Evolutionary conservation across 2,888 invertebrate genomes (phyloP), one percentile per base, ranked within the genome.

Genomic region (Hydriomena furcata): DNA sequence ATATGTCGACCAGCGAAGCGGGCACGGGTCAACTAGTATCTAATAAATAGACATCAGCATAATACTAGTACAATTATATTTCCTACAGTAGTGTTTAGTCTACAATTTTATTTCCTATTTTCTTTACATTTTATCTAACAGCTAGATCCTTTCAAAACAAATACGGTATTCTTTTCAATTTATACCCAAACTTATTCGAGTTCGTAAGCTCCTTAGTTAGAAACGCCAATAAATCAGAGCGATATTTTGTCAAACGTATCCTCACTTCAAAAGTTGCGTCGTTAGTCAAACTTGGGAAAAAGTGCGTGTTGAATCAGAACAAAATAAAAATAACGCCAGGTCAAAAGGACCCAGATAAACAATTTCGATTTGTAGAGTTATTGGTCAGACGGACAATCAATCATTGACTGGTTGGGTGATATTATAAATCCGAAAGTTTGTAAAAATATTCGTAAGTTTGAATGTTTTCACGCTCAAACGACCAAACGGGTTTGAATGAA

Each of bases 181-280:
- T 31, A 20, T 25, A 1, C 34, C 20, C 25, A 1, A 12, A 27
- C 11, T 20, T 8, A 27, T 25, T 37, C 38, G 13, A 25, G n/a
- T 41, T 45, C 17, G 38, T 38, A 34, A 43, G 32, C 32, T 38
- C 23, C 27, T 17, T 43, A 30, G 44, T 47, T 34, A 52, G 21
- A 24, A 44, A 31, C 24, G 23, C 30, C 25, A 35, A 52, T 48
- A 52, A 52, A 52, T 52, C 47, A 47, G 38, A 17, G 21, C 20
- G 38, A 24, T 37, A 34, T 38, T n/a, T 52, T 47, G 38, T 52
- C 38, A 42, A 46, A 52, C 37, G 37, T 46, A 25, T 51, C 41
- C 45, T 45, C 8, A 36, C 40, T 45, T 42, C 28, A 20, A 30
- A 52, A 52, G 43, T 52, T 43, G 11, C 24, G 47, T 52, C 52